Conservation (phyloP, 2,888 invertebrate species). For the Xylota segnis region DNA sequence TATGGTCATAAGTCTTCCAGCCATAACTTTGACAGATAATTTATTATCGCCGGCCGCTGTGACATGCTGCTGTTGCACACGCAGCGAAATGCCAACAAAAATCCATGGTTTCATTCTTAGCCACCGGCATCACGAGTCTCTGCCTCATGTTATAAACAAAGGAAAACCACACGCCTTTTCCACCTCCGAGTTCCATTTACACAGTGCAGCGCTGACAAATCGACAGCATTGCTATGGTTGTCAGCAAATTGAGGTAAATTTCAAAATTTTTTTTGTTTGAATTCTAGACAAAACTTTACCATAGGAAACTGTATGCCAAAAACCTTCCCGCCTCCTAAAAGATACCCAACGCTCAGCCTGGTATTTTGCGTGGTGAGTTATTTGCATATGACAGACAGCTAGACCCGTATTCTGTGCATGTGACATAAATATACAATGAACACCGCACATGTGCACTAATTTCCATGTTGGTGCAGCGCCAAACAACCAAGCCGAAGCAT, state of each 20-base stretch:
- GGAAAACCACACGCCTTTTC: slow-evolving; percentile 13
- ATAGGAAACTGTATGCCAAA: slow-evolving; percentile 43
- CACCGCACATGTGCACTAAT: slow-evolving; percentile 63
- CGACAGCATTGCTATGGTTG: slow-evolving; percentile 22
- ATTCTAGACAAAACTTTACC: slow-evolving; percentile 20
- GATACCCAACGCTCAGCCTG: slow-evolving; percentile 13
- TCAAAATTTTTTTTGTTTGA: slow-evolving; percentile 50
- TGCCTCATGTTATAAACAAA: slow-evolving; percentile 23
- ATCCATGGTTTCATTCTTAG: slow-evolving; percentile 28
- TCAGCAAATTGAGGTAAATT: slow-evolving; percentile 45
- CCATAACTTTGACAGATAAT: slow-evolving; percentile 64
- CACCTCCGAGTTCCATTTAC: slow-evolving; percentile 24
- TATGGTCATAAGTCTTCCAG: slow-evolving; percentile 44
- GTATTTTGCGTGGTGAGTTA: slow-evolving; percentile 48
- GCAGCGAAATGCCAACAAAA: slow-evolving; percentile 47
- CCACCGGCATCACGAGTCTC: slow-evolving; percentile 40
- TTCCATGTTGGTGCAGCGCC: slow-evolving; percentile 73
- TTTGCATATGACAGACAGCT: slow-evolving; percentile 65
- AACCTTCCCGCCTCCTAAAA: slow-evolving; percentile 57
- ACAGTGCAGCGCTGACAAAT: slow-evolving; percentile 36
- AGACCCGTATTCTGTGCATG: slow-evolving; percentile 38
- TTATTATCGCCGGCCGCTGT: slow-evolving; percentile 47
- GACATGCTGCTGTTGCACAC: slow-evolving; percentile 38
- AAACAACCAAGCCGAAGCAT: slow-evolving; percentile 31
- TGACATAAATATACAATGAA: slow-evolving; percentile 71